Conservation (phyloP, 2,113 vertebrate species). For the Trachemys scripta region DNA sequence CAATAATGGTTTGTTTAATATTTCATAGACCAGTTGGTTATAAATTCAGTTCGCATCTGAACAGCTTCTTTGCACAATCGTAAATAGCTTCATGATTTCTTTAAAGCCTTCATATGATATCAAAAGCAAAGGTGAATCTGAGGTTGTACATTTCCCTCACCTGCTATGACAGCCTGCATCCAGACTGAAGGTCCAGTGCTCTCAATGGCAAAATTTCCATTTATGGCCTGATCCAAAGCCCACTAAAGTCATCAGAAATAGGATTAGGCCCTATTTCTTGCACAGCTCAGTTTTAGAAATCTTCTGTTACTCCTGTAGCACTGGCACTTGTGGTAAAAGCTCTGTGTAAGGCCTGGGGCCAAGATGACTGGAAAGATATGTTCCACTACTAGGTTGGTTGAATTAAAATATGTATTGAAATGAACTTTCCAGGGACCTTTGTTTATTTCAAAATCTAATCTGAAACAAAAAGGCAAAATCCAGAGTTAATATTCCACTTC, state of each 20-base stretch:
- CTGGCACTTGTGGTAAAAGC: not conserved
- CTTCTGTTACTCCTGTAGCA: not conserved
- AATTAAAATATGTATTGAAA: not conserved
- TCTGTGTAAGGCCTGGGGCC: not conserved
- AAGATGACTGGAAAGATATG: not conserved
- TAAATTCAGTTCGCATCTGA: not conserved
- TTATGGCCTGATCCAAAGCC: not conserved
- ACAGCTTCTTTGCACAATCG: constrained; percentile 6
- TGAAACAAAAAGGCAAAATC: not conserved
- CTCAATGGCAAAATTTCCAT: not conserved
- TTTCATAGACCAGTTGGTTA: constrained; percentile 16
- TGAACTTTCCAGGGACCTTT: not conserved
- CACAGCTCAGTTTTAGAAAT: not conserved
- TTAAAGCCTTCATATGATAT: not conserved
- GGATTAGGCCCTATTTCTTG: not conserved
- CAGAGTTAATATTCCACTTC: not conserved
- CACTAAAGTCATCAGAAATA: not conserved
- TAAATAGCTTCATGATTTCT: not conserved
- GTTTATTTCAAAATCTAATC: not conserved
- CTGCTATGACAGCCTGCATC: not conserved
- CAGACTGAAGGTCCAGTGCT: not conserved
- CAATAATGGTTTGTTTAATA: constrained; percentile 36
- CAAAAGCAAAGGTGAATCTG: not conserved
- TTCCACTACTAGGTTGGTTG: not conserved
- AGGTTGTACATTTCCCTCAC: fast-evolving